Conservation (phyloP, 2,113 vertebrate species). For the Petrocephalus microphthalmus region DNA sequence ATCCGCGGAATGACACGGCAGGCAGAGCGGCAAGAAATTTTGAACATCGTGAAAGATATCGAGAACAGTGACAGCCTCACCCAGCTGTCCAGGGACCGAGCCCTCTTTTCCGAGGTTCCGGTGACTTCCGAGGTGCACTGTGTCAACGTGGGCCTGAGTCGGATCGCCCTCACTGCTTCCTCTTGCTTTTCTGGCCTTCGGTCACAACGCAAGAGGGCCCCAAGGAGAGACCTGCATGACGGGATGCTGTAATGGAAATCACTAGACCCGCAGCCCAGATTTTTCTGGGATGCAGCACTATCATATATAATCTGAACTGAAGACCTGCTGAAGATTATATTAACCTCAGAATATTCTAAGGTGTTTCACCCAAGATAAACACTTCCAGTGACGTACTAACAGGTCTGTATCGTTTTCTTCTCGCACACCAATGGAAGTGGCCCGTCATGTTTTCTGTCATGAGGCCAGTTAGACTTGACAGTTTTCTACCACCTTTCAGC, state of each 20-base stretch:
- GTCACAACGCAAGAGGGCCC: conserved; percentile 35
- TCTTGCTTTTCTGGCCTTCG: conserved; percentile 56
- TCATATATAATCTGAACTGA: neutral
- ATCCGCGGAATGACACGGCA: conserved; percentile 68
- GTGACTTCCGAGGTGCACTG: conserved; percentile 70
- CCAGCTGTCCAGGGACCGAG: conserved; percentile 47
- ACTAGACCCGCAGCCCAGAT: neutral
- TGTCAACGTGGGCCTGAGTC: conserved; percentile 63
- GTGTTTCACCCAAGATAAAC: neutral
- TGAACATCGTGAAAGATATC: conserved; percentile 74
- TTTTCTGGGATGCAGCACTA: neutral
- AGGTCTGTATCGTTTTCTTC: neutral
- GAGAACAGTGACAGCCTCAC: conserved; percentile 50
- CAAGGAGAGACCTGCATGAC: conserved; percentile 39
- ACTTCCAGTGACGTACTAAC: neutral
- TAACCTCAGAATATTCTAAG: neutral
- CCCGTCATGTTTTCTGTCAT: neutral
- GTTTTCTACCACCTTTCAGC: neutral
- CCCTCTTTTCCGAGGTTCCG: conserved; percentile 73
- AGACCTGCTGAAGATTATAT: neutral
- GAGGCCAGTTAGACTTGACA: neutral
- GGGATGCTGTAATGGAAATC: conserved; percentile 42
- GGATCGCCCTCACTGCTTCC: conserved; percentile 57
- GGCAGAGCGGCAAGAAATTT: conserved; percentile 70
- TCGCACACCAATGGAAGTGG: neutral